Percentiles rank a stretch among this genome's conserved stretches.
Evolutionary conservation across 2,888 invertebrate species (phyloP).

Genomic region (Koerneria pararmatus): DNA sequence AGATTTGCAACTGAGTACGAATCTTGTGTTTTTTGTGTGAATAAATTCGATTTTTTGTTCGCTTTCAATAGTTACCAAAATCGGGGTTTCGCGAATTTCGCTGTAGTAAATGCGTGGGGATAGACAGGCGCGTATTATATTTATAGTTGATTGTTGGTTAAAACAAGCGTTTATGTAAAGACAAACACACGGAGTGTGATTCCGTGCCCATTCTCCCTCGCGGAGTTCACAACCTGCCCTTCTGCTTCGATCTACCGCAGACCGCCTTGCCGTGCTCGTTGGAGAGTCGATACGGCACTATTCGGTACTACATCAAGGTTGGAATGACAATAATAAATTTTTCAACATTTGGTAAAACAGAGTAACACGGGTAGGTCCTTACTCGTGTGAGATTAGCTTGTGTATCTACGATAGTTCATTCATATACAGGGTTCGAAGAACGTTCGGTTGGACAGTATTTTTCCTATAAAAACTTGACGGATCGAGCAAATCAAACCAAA

Average conservation of each 20-base stretch:
- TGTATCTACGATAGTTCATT: too few relatives aligned
- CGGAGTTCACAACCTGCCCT: constrained; percentile 72
- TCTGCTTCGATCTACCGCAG: constrained; percentile 73
- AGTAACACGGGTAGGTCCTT: not conserved
- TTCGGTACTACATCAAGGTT: constrained; percentile 72
- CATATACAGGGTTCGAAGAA: too few relatives aligned
- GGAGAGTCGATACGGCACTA: constrained; percentile 73
- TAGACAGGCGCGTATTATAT: too few relatives aligned
- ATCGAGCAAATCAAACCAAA: too few relatives aligned
- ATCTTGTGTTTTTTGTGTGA: too few relatives aligned
- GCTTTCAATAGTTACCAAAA: too few relatives aligned
- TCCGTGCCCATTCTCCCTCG: constrained; percentile 68
- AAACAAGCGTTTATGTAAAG: constrained; percentile 28
- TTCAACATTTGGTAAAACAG: not conserved
- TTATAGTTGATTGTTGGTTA: not conserved
- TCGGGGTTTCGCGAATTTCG: too few relatives aligned
- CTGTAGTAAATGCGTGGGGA: constrained; percentile 15
- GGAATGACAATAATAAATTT: not conserved
- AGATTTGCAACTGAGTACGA: too few relatives aligned
- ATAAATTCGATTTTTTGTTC: too few relatives aligned
- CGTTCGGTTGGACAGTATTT: too few relatives aligned
- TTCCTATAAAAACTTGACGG: too few relatives aligned
- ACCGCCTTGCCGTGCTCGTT: constrained; percentile 73
- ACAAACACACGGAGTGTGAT: constrained; percentile 44
- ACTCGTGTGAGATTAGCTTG: too few relatives aligned